These are phyloP conservation scores for Sus scrofa DNA, from an alignment of 2,113 vertebrate genomes.

Conservation along the genomic window DNA sequence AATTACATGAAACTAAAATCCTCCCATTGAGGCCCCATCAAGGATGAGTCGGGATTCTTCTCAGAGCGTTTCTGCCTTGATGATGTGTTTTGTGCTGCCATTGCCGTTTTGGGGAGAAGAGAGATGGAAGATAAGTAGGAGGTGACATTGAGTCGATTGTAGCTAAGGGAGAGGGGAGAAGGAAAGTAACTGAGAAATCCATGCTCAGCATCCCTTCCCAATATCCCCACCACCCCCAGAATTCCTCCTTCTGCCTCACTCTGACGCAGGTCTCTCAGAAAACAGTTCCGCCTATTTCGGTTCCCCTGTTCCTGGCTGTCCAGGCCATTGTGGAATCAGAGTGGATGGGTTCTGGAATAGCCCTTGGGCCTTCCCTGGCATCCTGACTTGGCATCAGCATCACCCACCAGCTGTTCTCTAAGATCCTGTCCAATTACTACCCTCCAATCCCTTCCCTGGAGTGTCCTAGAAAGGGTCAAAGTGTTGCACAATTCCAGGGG, in stretches of 20 bases:
- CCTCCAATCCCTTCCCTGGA: constrained; percentile 42
- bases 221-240: background rate
- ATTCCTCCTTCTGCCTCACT: constrained; percentile 10
- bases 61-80: background rate
- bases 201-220: background rate
- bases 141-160: background rate
- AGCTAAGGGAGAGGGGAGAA: background rate
- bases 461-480: constrained; percentile 39
- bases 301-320: background rate
- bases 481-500: constrained; percentile 40
- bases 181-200: background rate
- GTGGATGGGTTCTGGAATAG: constrained; percentile 35
- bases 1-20: background rate
- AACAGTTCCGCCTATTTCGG: background rate
- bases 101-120: background rate
- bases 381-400: constrained; percentile 40
- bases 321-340: background rate
- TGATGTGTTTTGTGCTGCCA: background rate
- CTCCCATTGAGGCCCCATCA: background rate
- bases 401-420: constrained; percentile 34
- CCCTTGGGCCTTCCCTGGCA: constrained; percentile 50
- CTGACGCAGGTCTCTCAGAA: background rate
- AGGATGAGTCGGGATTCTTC: background rate
- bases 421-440: constrained; percentile 37
- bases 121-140: background rate